Evolutionary conservation across 2,888 invertebrate species (phyloP), one percentile per base, ranked within the genome.

Genomic region (Myopa testacea): DNA sequence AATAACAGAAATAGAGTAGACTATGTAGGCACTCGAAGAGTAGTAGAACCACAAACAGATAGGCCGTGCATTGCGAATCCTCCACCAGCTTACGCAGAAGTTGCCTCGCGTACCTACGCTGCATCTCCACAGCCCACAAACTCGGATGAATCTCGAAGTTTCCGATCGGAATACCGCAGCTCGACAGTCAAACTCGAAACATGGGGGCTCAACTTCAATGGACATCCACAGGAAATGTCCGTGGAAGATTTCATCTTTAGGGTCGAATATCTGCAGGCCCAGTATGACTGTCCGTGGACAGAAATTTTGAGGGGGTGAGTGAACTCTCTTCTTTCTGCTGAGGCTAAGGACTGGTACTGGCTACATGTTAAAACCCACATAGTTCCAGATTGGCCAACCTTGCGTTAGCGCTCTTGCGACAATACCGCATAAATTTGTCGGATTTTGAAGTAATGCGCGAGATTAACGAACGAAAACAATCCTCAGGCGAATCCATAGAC

Each of bases 191-290:
- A 67, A 34, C 16, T 78, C 0, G 75, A 75, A 7, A 75, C 63
- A 26, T 75, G 69, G 63, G 78, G 71, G 0, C 1, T 78, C 12
- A 26, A 40, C 12, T 75, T 78, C 26, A 55, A 70, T 26, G 75
- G 78, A 1, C 50, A n/a, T 8, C 12, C 45, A 0, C 38, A 60
- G 2, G n/a, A 6, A 0, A 4, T 75, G 12, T 8, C 68, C 1
- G 74, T 75, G 0, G 78, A 78, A 0, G 78, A 78, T 34, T 78
- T 78, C 12, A 19, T 78, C 0, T 75, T 75, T 26, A 70, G 78
- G 10, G 5, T 78, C 0, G 78, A 75, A 14, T 40, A 71, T 68
- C 26, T 78, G 16, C 75, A 76, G 7, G 6, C 16, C 1, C 50
- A 62, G 2, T 72, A 78, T 38, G 5, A 14, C 4, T 68, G 65